Base-by-base conservation (phyloP, 2,113 vertebrate genomes). In the Propithecus coquereli region DNA sequence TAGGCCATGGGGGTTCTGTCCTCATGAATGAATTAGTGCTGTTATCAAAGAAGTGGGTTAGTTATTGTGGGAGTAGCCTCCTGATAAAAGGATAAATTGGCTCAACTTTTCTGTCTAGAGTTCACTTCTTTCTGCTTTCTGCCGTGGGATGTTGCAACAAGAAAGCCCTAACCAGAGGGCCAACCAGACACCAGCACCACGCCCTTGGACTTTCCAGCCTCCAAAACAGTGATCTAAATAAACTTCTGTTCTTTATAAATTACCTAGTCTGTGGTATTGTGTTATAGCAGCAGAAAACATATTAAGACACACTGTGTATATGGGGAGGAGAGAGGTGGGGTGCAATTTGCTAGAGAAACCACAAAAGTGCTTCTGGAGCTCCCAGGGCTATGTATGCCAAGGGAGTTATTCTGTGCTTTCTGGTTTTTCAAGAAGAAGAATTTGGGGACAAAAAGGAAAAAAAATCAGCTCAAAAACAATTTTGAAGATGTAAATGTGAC, bases 311-410 rank as follows among this genome's bases (percentile, higher is more conserved):
- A 30, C 16, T 0, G 68, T 40, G 23, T 61, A 40, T 34, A 74
- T 0, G 37, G 8, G 0, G 5, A 79, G 30, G 23, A 83, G 30
- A 34, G 32, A 6, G 10, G 20, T 7, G 2, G 7, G 11, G 16
- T 18, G 18, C 34, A 45, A 3, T 63, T 82, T 70, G 3, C 50
- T 52, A 59, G 30, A 59, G 50, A 82, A 81, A 86, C 47, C 47
- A 47, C 23, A 57, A 1, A 47, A 71, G n/a, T 63, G 88, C 68
- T 91, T 70, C 61, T 84, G 45, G 70, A 96, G 5, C 6, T 5
- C 61, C 17, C 8, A 82, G 23, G 17, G 14, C 68, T 40, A 45
- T 47, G 34, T 9, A 50, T 22, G 2, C 70, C 16, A 70, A 88
- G 1, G n/a, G 9, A 20, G 57, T n/a, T 59, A 16, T 22, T 71